Base-by-base conservation (phyloP, 2,888 invertebrate genomes). In the Noctua comes region DNA sequence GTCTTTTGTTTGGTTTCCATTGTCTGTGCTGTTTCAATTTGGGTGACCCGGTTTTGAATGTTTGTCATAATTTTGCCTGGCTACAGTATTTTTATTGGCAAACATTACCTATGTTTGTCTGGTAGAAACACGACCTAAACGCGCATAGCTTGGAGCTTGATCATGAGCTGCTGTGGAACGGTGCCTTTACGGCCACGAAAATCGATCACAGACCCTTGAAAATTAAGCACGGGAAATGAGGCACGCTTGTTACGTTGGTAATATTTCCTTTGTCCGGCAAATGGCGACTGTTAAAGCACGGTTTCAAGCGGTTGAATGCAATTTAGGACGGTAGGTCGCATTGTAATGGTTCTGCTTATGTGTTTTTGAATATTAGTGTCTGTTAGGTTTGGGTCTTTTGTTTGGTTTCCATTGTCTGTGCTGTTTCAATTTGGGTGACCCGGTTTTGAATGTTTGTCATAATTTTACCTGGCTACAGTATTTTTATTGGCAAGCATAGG, bases 221-320 rank as follows among this genome's bases (percentile, higher is more conserved):
- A 79, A 77, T 80, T 79, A 70, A 79, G 8, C 31, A n/a, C 51
- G 40, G 77, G 65, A 87, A 85, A 87, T 80, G 68, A 79, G 62
- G 59, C 66, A 72, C 27, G 75, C 80, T 75, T 74, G 77, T 84
- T 82, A 76, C 64, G n/a, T 69, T 69, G 77, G 31, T 79, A 83
- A 79, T 85, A 83, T 78, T 88, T 83, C 86, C 83, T 82, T 76
- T 82, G 81, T 85, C 79, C 48, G 40, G 57, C 68, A 77, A 79
- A 86, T 57, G 46, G 68, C 11, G 36, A 62, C 62, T 54, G 76
- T 77, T 73, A 40, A 79, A 75, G 51, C 62, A 68, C 54, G 69
- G 74, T 69, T 68, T 70, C 31, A 68, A 77, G 46, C 40, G 72
- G 69, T 68, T 51, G 59, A 70, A 76, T 84, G 78, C 77, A 77